Percentiles rank a stretch among this genome's conserved stretches.
These are phyloP conservation scores for Atethmia centrago DNA, from an alignment of 2,888 invertebrate genomes.

Conservation along the genomic window DNA sequence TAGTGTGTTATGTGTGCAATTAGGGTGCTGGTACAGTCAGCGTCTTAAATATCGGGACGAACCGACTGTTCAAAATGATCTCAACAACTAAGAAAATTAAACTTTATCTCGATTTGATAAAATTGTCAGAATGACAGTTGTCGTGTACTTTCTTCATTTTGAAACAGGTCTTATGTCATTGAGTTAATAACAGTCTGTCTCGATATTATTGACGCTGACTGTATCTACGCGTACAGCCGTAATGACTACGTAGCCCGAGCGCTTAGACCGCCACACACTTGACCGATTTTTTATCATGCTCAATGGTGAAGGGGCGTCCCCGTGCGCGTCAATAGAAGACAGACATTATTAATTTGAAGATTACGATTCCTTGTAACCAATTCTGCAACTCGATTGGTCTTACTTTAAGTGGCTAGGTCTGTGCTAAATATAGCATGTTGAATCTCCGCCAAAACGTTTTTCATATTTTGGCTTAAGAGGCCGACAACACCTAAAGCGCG, in stretches of 20 bases:
- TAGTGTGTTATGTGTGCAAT: too few relatives aligned
- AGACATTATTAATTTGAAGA: slow-evolving; percentile 23
- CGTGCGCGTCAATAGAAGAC: slow-evolving; percentile 6
- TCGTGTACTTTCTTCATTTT: too few relatives aligned
- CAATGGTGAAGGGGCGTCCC: slow-evolving; percentile 41
- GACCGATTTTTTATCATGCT: slow-evolving; percentile 23
- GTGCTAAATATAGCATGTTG: not conserved
- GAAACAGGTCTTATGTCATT: too few relatives aligned
- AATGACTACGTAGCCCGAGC: not conserved
- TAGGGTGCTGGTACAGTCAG: too few relatives aligned
- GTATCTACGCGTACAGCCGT: not conserved
- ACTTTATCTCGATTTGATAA: too few relatives aligned
- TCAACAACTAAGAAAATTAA: too few relatives aligned
- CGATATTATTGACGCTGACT: too few relatives aligned
- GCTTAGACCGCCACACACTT: slow-evolving; percentile 2
- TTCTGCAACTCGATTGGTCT: slow-evolving; percentile 10
- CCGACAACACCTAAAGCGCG: too few relatives aligned
- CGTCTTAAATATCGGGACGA: too few relatives aligned
- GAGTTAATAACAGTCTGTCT: too few relatives aligned
- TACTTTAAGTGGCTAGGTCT: slow-evolving; percentile 11
- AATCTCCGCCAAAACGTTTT: not conserved
- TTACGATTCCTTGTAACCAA: slow-evolving; percentile 30
- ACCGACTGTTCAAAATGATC: too few relatives aligned
- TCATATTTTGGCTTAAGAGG: not conserved
- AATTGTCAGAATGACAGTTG: too few relatives aligned